phyloP scores from a whole-genome alignment of 2,113 vertebrate species.

The Lycocorax pyrrhopterus region DNA sequence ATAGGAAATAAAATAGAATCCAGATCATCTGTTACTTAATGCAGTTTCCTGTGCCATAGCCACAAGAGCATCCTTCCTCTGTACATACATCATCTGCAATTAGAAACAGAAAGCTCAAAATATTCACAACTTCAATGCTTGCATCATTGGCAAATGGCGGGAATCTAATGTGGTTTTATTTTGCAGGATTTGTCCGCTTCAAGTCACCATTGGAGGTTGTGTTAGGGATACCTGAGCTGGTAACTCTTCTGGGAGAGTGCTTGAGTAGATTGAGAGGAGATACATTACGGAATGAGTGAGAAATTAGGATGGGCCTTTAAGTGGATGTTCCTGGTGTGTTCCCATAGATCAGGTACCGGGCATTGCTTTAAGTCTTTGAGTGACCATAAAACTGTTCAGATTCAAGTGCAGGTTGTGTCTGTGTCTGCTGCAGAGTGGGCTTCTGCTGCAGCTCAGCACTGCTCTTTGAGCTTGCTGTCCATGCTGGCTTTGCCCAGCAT shows the following conservation, averaged over 20 bases:
- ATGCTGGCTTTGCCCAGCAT: accelerated
- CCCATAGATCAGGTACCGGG: not conserved
- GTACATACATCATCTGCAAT: not conserved
- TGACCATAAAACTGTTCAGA: not conserved
- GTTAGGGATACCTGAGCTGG: not conserved
- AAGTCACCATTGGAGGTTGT: not conserved
- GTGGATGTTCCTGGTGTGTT: not conserved
- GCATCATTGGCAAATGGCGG: not conserved
- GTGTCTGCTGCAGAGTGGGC: not conserved
- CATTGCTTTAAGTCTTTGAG: not conserved
- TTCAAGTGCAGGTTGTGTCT: not conserved
- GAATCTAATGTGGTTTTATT: not conserved
- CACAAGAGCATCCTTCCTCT: not conserved
- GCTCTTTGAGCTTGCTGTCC: not conserved
- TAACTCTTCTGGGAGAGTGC: not conserved
- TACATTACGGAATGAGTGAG: not conserved
- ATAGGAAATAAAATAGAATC: not conserved
- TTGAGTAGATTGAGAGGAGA: not conserved
- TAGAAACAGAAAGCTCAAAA: not conserved
- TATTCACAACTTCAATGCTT: not conserved
- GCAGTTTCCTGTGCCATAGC: not conserved
- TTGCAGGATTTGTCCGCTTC: not conserved
- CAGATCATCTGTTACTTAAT: conserved; percentile 19
- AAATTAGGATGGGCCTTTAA: not conserved
- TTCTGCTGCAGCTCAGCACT: not conserved